These are phyloP conservation scores for Phymorhynchus buccinoides DNA, from an alignment of 1,140 invertebrate species.

Conservation along the genomic window DNA sequence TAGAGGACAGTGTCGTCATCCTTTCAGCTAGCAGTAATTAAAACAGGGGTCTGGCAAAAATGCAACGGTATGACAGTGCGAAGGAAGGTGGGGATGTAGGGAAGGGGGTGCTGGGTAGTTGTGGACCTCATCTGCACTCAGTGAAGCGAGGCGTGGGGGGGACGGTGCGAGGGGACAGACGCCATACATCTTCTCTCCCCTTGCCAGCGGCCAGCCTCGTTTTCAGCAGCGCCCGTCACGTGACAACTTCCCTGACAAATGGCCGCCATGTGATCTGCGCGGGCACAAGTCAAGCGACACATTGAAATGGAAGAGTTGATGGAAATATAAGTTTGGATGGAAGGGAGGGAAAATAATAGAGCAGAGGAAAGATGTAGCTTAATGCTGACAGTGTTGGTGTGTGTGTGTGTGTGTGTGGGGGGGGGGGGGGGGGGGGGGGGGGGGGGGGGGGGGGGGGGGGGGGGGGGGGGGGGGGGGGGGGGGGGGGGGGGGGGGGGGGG, in stretches of 20 bases:
- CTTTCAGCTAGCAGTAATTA: neutral
- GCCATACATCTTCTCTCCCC: neutral
- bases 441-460: too few species aligned
- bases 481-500: neutral
- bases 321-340: constrained; percentile 10
- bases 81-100: too few species aligned
- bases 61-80: neutral
- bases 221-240: constrained; percentile 25
- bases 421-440: too few species aligned
- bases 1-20: neutral
- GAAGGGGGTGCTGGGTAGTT: too few species aligned
- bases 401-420: neutral
- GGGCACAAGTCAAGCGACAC: constrained; percentile 25
- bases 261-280: neutral
- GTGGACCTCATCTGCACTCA: neutral
- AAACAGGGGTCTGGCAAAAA: neutral
- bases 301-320: constrained; percentile 18
- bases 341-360: constrained; percentile 6
- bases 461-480: neutral
- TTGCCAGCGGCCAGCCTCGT: neutral
- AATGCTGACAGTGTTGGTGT: neutral
- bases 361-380: neutral
- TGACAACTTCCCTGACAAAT: constrained; percentile 17
- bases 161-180: neutral
- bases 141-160: neutral